Base-by-base conservation (phyloP, 2,888 invertebrate genomes). In the Allophyes oxyacanthae region DNA sequence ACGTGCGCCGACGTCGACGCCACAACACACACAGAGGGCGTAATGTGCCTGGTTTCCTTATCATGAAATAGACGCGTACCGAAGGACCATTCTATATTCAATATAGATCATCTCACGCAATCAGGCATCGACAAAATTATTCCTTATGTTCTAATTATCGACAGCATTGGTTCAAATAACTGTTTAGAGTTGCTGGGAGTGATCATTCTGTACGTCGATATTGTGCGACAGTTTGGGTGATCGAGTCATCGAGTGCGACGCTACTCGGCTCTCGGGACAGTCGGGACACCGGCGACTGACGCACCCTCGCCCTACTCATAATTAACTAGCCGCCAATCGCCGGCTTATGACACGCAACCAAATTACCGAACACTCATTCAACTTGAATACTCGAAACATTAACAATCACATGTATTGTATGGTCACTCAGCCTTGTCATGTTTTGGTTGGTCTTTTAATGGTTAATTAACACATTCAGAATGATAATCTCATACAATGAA, bases 241-340 rank as follows among this genome's bases (percentile, higher is more conserved):
- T 44, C 54, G 64, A 48, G 72, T 54, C 64, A 48, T 20, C 37
- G 38, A 54, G 38, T 32, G 40, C 36, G 48, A 20, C 10, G 37
- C 25, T 14, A 6, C 4, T 8, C 30, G 40, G 11, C 11, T 33
- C 34, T 4, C 8, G 33, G 37, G 28, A 6, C 36, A 33, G 41
- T 20, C 15, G 49, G 34, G 40, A 15, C 40, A 9, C n/a, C 8
- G 25, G 20, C 20, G 15, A 20, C 13, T 43, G 20, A 34, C 37
- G 20, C 57, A 30, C 69, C 69, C 58, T 68, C 49, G 67, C 34
- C 52, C 64, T 15, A 30, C 38, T 7, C 33, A n/a, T 68, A 59
- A 67, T 58, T 58, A 68, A 51, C 43, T 34, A 34, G 36, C 36
- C 36, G 25, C 10, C 44, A 32, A 10, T 6, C 8, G 14, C 41